These are phyloP conservation scores for Sicus ferrugineus DNA, from an alignment of 2,888 invertebrate species.

Conservation along the genomic window DNA sequence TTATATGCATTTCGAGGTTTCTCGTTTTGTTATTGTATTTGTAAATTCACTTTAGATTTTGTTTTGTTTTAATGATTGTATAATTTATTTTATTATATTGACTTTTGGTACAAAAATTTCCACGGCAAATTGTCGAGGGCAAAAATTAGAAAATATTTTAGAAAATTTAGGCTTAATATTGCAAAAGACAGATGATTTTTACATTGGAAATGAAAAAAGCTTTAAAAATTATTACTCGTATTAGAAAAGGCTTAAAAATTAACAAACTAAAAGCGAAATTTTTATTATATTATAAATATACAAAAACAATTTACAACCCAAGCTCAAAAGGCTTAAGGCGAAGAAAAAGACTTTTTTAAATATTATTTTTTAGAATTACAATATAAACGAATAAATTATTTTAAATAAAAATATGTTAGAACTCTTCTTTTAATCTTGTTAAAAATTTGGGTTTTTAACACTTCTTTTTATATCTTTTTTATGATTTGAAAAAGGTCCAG, in stretches of 20 bases:
- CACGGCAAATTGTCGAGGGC: conserved; percentile 5
- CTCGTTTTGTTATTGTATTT: conserved; percentile 22
- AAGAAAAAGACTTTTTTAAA: conserved; percentile 47
- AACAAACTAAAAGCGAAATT: conserved; percentile 21
- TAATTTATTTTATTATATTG: conserved; percentile 11
- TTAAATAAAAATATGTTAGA: conserved; percentile 47
- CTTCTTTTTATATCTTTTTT: conserved; percentile 45
- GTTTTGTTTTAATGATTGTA: conserved; percentile 2
- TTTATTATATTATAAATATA: conserved; percentile 21
- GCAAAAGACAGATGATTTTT: conserved; percentile 13
- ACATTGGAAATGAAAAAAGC: conserved; percentile 25
- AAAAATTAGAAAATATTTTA: conserved; percentile 19
- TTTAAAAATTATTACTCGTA: conserved; percentile 27
- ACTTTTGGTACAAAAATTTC: conserved; percentile 27
- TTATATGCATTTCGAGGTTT: conserved; percentile 28
- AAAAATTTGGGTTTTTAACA: conserved; percentile 47
- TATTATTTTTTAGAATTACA: conserved; percentile 30
- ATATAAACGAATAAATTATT: conserved; percentile 30
- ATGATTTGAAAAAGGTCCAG: too few relatives aligned
- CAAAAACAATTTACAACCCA: conserved; percentile 32
- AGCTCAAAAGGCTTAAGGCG: conserved; percentile 54
- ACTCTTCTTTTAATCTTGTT: not conserved
- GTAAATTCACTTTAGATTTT: conserved; percentile 3
- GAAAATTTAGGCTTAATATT: conserved; percentile 28
- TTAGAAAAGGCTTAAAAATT: conserved; percentile 34